Conservation (phyloP, 2,797 vertebrate genomes). For the Rhinella marina region DNA sequence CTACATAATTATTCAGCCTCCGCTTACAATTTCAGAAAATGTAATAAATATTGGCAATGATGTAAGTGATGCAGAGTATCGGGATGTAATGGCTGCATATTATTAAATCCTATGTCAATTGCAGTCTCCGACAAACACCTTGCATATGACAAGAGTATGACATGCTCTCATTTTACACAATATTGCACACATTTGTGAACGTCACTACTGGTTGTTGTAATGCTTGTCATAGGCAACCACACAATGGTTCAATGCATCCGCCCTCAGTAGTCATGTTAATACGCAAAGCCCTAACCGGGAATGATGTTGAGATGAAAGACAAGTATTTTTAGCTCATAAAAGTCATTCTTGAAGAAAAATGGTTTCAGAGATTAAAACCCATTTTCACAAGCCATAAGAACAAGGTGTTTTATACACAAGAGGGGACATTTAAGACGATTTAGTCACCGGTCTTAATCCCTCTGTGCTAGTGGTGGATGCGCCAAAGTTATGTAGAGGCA, state of each 20-base stretch:
- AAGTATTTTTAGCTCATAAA: background rate
- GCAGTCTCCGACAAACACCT: background rate
- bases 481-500: too few species aligned
- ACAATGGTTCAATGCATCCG: background rate
- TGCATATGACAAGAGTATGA: background rate
- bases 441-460: too few species aligned
- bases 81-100: constrained; percentile 23
- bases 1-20: constrained; percentile 64
- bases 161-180: background rate
- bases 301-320: background rate
- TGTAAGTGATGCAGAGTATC: constrained; percentile 28
- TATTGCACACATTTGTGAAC: background rate
- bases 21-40: constrained; percentile 35
- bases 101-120: constrained; percentile 1
- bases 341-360: background rate
- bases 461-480: too few species aligned
- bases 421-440: too few species aligned
- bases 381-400: background rate
- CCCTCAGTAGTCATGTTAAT: background rate
- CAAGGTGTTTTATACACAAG: too few species aligned
- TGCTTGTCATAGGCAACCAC: background rate
- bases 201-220: background rate
- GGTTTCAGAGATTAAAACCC: background rate
- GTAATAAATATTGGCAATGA: constrained; percentile 44
- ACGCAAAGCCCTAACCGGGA: background rate